phyloP scores from a whole-genome alignment of 2,113 vertebrate genomes.

The Carlito syrichta region DNA sequence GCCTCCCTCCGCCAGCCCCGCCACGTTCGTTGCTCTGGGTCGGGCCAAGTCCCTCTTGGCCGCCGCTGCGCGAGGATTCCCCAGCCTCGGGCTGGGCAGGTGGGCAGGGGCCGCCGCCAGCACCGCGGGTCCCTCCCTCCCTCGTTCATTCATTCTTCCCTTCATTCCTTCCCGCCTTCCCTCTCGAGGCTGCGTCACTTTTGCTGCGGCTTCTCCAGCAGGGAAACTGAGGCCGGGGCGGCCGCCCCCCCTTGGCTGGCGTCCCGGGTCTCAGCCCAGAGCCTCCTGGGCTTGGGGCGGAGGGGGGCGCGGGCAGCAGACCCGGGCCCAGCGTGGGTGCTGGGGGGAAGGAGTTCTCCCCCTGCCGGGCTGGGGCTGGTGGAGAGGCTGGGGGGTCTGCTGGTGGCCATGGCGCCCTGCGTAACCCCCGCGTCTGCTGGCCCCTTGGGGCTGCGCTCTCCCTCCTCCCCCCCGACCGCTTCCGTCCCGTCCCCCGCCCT shows the following conservation, averaged over 20 bases:
- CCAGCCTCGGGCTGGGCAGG: slow-evolving; percentile 17
- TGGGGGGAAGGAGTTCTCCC: no score
- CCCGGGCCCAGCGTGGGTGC: not conserved
- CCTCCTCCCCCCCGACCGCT: rapidly evolving
- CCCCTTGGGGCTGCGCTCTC: not conserved
- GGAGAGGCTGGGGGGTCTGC: not conserved
- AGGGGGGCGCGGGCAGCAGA: not conserved
- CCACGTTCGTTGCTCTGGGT: slow-evolving; percentile 70
- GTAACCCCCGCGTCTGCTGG: not conserved
- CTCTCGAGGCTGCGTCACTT: not conserved
- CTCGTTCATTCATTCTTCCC: slow-evolving; percentile 18
- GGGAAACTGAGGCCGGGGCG: not conserved
- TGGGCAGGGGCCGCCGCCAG: not conserved
- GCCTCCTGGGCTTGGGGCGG: not conserved
- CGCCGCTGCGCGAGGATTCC: slow-evolving; percentile 46
- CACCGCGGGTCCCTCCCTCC: not conserved
- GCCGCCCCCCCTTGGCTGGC: not conserved
- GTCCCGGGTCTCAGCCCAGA: rapidly evolving
- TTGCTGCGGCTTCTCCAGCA: not conserved
- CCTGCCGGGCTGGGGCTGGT: not conserved
- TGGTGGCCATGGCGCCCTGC: not conserved
- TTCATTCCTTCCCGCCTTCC: not conserved
- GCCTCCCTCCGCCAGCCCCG: not conserved
- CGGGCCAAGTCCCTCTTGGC: slow-evolving; percentile 72
- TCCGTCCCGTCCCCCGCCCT: not conserved